Conservation (phyloP, 2,888 invertebrate species). For the Schizaphis graminum region DNA sequence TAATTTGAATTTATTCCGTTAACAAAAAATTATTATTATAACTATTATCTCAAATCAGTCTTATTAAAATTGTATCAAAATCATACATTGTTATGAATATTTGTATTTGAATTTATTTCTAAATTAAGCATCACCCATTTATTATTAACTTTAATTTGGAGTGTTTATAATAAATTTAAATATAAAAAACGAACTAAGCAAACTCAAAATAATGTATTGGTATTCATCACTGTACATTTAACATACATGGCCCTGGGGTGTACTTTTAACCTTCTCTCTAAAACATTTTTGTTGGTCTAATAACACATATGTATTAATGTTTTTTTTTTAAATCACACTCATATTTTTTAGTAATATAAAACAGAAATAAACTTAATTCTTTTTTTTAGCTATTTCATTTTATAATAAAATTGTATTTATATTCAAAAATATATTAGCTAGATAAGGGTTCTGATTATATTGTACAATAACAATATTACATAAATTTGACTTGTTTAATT, state of each 20-base stretch:
- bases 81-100: neutral
- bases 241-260: slow-evolving; percentile 5
- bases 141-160: neutral
- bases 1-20: too few species aligned
- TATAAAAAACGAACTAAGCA: neutral
- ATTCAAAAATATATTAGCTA: neutral
- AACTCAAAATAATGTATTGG: neutral
- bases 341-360: neutral
- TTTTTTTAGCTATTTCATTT: neutral
- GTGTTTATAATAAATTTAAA: neutral
- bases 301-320: neutral
- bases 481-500: neutral
- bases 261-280: neutral
- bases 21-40: too few species aligned
- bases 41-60: neutral
- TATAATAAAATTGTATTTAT: neutral
- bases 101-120: neutral
- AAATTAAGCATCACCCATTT: neutral
- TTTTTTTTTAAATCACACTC: neutral
- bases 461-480: neutral
- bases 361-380: neutral
- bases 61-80: neutral
- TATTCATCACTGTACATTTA: neutral
- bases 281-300: neutral
- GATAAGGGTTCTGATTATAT: neutral